These are phyloP conservation scores for Eupsilia transversa DNA, from an alignment of 2,888 invertebrate species.

Conservation along the genomic window DNA sequence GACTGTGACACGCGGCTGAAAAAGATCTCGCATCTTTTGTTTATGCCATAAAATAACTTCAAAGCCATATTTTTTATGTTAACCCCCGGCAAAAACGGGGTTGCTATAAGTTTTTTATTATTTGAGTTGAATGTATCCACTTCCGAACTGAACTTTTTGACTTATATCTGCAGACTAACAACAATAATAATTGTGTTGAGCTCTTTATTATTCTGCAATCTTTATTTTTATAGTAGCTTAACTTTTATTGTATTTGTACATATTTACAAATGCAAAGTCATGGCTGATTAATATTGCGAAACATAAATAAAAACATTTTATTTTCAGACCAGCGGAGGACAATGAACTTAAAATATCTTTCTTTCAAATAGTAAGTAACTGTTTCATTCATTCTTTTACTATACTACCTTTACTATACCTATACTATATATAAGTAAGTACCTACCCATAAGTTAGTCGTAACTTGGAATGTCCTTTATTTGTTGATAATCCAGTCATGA, in stretches of 20 bases:
- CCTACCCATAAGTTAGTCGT: not conserved
- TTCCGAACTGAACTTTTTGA: not conserved
- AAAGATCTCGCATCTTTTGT: not conserved
- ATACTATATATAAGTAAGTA: too few relatives aligned
- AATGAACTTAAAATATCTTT: conserved; percentile 54
- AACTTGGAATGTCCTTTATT: not conserved
- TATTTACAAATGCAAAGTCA: not conserved
- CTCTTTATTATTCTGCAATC: not conserved
- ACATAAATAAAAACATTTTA: conserved; percentile 12
- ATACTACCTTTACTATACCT: too few relatives aligned
- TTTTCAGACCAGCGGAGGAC: conserved; percentile 51
- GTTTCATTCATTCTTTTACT: not conserved
- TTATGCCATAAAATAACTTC: not conserved
- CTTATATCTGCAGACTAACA: not conserved
- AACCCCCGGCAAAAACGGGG: not conserved
- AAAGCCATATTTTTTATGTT: not conserved
- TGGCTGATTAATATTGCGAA: conserved; percentile 3
- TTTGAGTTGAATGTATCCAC: not conserved
- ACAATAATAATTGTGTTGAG: not conserved
- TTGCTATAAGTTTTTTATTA: not conserved
- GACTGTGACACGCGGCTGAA: not conserved
- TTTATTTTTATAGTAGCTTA: not conserved
- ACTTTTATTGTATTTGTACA: not conserved
- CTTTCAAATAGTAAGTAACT: conserved; percentile 66
- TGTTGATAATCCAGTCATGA: not conserved